Base-by-base conservation (phyloP, 2,888 invertebrate species). In the Lycaena phlaeas region DNA sequence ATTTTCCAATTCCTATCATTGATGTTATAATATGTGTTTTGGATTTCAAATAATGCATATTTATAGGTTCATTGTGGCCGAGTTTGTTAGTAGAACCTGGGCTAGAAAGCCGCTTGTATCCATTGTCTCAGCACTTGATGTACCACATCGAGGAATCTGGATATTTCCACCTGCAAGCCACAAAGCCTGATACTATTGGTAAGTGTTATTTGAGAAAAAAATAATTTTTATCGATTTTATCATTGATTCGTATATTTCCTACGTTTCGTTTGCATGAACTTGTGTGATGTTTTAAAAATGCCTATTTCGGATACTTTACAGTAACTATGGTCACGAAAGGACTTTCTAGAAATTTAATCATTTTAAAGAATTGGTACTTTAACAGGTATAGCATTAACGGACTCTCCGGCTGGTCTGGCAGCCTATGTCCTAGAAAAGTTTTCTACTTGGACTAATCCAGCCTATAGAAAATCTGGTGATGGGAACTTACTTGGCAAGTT, bases 401-500 rank as follows among this genome's bases (percentile, higher is more conserved):
- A 94, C 56, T 92, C 93, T 0, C 97, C 97, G 0, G 87, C 91
- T 0, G 96, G 95, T 0, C 71, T 97, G 43, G 95, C 95, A 0
- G 93, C 93, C 0, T 97, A 96, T 58, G 92, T 97, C 39, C 69
- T 97, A 7, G 96, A 97, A 58, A 97, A 96, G 66, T 96, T 95
- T 74, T 88, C 86, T 59, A 89, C 57, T 4, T 92, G 74, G 91
- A 93, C 77, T 66, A 92, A 78, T 68, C 89, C 53, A 0, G 62
- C 68, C 0, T 77, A 78, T 57, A 77, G 69, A 11, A 57, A 71
- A 0, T 71, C 87, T 0, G 61, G 68, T 0, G 91, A 93, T 57
- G 93, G 93, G 0, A 90, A 90, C 2, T 69, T 94, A 0, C 66
- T 86, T 0, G 75, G 79, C 3, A 74, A 68, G 40, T 81, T 55